Evolutionary conservation across 2,888 invertebrate genomes (phyloP).

Genomic region (Allacma fusca): DNA sequence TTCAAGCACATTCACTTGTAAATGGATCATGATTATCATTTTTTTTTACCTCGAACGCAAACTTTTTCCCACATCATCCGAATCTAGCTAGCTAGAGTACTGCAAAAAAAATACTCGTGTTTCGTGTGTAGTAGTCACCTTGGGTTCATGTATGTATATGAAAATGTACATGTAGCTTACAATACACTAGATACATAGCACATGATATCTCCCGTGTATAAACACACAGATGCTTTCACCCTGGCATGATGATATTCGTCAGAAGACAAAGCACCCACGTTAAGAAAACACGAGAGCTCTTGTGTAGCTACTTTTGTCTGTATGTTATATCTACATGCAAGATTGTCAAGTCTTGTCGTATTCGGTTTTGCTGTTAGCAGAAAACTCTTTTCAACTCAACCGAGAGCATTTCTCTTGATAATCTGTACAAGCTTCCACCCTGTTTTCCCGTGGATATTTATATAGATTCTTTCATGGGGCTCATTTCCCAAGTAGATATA

Average conservation of each 20-base stretch:
- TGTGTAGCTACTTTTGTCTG: conserved; percentile 22
- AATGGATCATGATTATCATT: background rate
- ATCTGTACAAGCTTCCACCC: background rate
- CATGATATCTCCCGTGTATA: too few species aligned
- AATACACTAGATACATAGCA: too few species aligned
- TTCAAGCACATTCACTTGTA: background rate
- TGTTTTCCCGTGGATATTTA: background rate
- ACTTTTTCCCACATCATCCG: too few species aligned
- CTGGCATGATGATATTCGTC: background rate
- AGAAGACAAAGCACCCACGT: conserved; percentile 26
- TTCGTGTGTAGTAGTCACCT: too few species aligned
- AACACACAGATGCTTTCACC: conserved; percentile 27
- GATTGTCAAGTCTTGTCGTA: background rate
- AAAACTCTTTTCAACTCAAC: conserved; percentile 14
- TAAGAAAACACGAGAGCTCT: conserved; percentile 38
- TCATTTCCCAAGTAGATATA: too few species aligned
- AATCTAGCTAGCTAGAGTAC: too few species aligned
- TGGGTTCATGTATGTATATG: too few species aligned
- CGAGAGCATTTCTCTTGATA: conserved; percentile 7
- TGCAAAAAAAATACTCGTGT: too few species aligned
- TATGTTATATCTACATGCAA: background rate
- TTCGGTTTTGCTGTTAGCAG: conserved; percentile 16
- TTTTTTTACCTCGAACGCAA: too few species aligned
- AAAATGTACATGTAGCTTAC: too few species aligned
- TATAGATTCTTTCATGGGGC: too few species aligned